Evolutionary conservation across 2,888 invertebrate species (phyloP).

Genomic region (Drosophila nigritarsus): DNA sequence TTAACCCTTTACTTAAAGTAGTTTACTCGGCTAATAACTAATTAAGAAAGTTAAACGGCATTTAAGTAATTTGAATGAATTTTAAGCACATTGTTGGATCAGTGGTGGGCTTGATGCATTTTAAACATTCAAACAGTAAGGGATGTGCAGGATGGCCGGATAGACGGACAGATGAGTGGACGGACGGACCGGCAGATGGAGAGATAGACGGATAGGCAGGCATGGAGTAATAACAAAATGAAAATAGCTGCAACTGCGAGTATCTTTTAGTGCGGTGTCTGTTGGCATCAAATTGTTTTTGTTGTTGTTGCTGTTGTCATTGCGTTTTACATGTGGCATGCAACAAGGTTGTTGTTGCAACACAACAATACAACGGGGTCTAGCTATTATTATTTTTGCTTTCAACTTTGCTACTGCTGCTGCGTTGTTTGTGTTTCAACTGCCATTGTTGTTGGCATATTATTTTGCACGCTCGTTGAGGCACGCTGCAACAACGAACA

Average conservation of each 20-base stretch:
- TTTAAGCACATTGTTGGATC: conserved; percentile 17
- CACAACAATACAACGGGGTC: conserved; percentile 53
- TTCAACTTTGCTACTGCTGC: conserved; percentile 37
- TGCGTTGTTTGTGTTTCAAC: conserved; percentile 62
- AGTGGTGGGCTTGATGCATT: conserved; percentile 10
- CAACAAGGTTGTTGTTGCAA: conserved; percentile 43
- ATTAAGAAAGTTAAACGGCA: conserved; percentile 45
- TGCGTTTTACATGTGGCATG: conserved; percentile 65
- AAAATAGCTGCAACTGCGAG: conserved; percentile 36
- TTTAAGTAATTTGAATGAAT: conserved; percentile 55
- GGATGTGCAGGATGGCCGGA: conserved; percentile 9
- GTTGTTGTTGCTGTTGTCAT: conserved; percentile 35
- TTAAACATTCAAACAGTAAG: not conserved
- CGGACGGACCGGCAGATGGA: not conserved
- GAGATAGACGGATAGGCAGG: not conserved
- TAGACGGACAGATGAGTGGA: not conserved
- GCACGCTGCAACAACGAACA: conserved; percentile 47
- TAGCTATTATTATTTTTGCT: conserved; percentile 69
- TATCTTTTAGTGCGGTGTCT: conserved; percentile 43
- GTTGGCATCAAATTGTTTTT: conserved; percentile 22
- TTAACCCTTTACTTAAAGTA: not conserved
- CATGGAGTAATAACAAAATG: conserved; percentile 27
- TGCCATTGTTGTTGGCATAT: conserved; percentile 76
- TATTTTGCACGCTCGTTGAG: conserved; percentile 78
- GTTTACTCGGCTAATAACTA: conserved; percentile 36